phyloP scores from a whole-genome alignment of 2,113 vertebrate genomes.

The Scortum barcoo region DNA sequence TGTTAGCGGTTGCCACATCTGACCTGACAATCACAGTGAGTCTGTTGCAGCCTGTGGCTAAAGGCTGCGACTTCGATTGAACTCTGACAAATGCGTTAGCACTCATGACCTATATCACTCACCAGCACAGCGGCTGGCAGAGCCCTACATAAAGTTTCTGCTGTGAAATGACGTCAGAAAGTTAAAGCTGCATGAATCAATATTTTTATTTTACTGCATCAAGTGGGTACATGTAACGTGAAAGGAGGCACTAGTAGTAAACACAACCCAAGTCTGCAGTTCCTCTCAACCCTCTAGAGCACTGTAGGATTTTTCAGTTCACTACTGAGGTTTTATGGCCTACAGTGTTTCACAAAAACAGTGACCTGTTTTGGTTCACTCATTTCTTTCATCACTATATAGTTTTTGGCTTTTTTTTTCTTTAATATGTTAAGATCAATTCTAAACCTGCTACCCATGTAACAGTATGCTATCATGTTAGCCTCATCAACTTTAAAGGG shows the following conservation, averaged over 20 bases:
- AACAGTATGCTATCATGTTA: background rate
- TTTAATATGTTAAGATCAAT: too few species aligned
- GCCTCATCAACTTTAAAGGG: background rate
- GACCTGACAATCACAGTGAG: slow-evolving; percentile 29
- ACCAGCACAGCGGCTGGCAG: background rate
- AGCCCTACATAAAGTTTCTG: background rate
- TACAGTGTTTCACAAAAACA: background rate
- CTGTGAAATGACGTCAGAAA: background rate
- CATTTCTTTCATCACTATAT: background rate
- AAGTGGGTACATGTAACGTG: too few species aligned
- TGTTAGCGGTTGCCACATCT: slow-evolving; percentile 37
- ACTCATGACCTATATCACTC: slow-evolving; percentile 8
- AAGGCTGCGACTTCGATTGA: slow-evolving; percentile 23
- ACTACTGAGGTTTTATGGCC: background rate
- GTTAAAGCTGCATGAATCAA: background rate
- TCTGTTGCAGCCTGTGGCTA: slow-evolving; percentile 30
- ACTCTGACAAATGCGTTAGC: slow-evolving; percentile 33
- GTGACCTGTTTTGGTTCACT: background rate
- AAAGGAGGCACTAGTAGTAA: too few species aligned
- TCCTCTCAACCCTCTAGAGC: background rate
- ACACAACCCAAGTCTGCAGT: too few species aligned
- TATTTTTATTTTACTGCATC: background rate
- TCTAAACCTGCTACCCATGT: background rate
- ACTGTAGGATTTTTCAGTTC: background rate
- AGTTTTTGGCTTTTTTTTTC: background rate